Evolutionary conservation across 2,797 vertebrate species (phyloP), one percentile per base, ranked within the genome.

Genomic region (Otus scops): DNA sequence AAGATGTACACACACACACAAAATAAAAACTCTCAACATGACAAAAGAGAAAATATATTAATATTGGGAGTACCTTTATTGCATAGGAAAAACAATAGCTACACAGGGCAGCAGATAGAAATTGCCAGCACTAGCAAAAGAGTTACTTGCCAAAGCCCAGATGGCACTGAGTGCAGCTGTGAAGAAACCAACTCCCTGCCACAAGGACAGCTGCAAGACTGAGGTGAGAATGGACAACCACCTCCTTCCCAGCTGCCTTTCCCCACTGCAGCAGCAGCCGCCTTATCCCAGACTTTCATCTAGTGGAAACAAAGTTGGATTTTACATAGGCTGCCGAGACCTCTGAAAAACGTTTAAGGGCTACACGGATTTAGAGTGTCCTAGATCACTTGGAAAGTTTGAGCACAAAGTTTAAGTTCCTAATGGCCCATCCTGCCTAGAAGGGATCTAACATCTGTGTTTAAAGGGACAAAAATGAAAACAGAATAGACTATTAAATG

Each of bases 311-410:
- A 7, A 34, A 47, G 20, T 64, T 11, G 24, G 30, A 47, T 54
- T 76, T 74, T 38, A 32, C 28, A 50, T 1, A 38, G 53, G 26
- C 36, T 82, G 34, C 59, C 43, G 48, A 61, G 32, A 91, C 45
- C 16, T 38, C 69, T 10, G 27, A 53, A 38, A 22, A 59, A 30
- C 10, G 26, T 63, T 18, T 14, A 85, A 57, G 30, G 47, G 30
- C 20, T n/a, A 41, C n/a, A 41, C 0, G 0, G 50, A 71, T 78
- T 68, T 13, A 39, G 27, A 36, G 27, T 1, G 48, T 43, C 51
- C 71, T 50, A 57, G 34, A 65, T 39, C 47, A 64, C 32, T 11
- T 32, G 10, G 4, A 51, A 77, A 78, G 60, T 38, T 80, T 38
- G 64, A 67, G 50, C 34, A 50, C 26, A n/a, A 1, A 5, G 4